phyloP scores from a whole-genome alignment of 2,797 vertebrate species.

The Parauchenoglanis punctatus region DNA sequence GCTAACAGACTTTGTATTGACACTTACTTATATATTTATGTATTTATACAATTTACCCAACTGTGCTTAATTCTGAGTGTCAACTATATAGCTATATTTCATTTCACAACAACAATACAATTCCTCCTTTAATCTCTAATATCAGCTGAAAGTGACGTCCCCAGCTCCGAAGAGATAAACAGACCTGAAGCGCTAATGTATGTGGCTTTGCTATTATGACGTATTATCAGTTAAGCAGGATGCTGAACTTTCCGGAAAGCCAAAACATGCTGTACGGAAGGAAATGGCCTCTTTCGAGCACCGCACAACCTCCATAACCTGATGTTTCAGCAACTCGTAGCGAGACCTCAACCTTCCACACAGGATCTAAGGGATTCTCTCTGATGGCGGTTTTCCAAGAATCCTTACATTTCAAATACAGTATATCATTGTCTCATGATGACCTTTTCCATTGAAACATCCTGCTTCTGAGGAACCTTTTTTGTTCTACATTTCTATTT shows the following conservation, averaged over 20 bases:
- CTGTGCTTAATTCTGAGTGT: neutral
- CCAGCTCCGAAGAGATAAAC: neutral
- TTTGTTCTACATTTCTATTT: constrained; percentile 10
- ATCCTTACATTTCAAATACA: neutral
- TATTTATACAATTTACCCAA: neutral
- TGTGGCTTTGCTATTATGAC: neutral
- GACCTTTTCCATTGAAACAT: constrained; percentile 6
- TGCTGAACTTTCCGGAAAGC: constrained; percentile 54
- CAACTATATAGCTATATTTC: neutral
- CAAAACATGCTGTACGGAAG: constrained; percentile 46
- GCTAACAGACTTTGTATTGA: neutral
- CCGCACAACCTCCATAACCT: constrained; percentile 28
- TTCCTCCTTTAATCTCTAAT: neutral
- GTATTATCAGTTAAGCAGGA: constrained; percentile 44
- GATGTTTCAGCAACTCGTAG: neutral
- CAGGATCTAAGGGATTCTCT: constrained; percentile 17
- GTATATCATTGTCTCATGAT: constrained; percentile 2
- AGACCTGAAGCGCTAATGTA: neutral
- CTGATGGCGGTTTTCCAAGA: neutral
- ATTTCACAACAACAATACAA: neutral
- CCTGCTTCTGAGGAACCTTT: constrained; percentile 23
- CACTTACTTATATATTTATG: neutral
- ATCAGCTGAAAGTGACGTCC: neutral
- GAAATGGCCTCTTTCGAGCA: constrained; percentile 52
- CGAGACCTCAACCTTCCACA: neutral